A percentile compares a stretch with the other conserved stretches of the same genome.
phyloP scores from a whole-genome alignment of 1,140 invertebrate species.

The Anagrus nilaparvatae region DNA sequence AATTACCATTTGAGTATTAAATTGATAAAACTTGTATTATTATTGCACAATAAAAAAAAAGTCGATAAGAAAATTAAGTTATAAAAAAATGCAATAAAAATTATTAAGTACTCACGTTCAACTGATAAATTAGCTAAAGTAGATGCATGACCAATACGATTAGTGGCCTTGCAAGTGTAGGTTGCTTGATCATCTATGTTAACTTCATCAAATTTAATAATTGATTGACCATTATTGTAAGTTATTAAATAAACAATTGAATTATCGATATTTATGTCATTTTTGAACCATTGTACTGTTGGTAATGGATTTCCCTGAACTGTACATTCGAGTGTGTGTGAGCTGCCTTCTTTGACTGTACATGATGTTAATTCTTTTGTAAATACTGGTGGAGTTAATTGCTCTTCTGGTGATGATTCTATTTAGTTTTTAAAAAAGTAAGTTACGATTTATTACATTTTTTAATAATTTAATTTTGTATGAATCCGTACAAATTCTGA shows the following conservation, averaged over 20 bases:
- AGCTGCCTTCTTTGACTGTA: conserved; percentile 52
- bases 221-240: conserved; percentile 54
- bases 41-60: too few relatives aligned
- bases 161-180: conserved; percentile 60
- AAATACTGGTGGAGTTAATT: conserved; percentile 55
- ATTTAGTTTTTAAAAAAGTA: too few relatives aligned
- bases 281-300: conserved; percentile 70
- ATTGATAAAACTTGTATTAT: too few relatives aligned
- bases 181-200: conserved; percentile 49
- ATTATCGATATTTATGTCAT: conserved; percentile 61
- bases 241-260: conserved; percentile 59
- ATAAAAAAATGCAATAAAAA: conserved; percentile 5
- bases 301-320: conserved; percentile 67
- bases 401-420: conserved; percentile 56
- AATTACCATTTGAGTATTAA: too few relatives aligned
- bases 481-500: too few relatives aligned
- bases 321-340: conserved; percentile 58
- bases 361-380: conserved; percentile 51
- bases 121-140: conserved; percentile 45
- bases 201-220: conserved; percentile 51
- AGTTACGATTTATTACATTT: too few relatives aligned
- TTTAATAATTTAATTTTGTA: too few relatives aligned
- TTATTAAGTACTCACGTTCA: conserved; percentile 45
- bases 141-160: conserved; percentile 54
- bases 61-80: too few relatives aligned